A percentile compares a stretch with the other conserved stretches of the same genome.
phyloP scores from a whole-genome alignment of 2,113 vertebrate genomes.

The Notechis scutatus region DNA sequence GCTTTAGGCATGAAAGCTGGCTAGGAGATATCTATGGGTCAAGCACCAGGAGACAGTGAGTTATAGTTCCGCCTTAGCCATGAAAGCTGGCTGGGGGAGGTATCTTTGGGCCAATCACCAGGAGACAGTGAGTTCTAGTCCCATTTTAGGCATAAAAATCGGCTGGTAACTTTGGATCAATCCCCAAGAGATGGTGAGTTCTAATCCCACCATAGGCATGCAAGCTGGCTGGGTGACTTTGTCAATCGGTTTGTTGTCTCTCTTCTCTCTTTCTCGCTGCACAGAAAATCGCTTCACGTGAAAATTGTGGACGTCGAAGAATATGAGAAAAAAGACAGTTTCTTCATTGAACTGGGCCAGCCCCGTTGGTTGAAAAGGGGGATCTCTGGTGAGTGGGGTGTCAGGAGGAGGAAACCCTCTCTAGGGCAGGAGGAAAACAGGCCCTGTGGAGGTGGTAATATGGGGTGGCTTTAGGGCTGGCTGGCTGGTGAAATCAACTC shows the following conservation, averaged over 20 bases:
- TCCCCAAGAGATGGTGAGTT: too few relatives aligned
- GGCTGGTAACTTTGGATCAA: background rate
- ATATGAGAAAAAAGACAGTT: constrained; percentile 91
- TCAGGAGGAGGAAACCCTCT: background rate
- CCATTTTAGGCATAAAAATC: too few relatives aligned
- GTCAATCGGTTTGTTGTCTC: background rate
- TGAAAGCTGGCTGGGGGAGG: too few relatives aligned
- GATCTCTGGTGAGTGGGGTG: constrained; percentile 79
- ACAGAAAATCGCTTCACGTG: constrained; percentile 82
- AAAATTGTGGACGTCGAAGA: constrained; percentile 90
- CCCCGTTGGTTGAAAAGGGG: constrained; percentile 90
- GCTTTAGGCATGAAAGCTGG: too few relatives aligned
- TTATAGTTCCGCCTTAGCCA: too few relatives aligned
- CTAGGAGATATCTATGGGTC: too few relatives aligned
- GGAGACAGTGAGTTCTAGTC: too few relatives aligned
- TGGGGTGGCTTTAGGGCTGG: background rate
- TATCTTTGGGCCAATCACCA: too few relatives aligned
- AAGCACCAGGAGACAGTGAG: too few relatives aligned
- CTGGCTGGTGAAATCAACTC: background rate
- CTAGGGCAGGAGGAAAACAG: too few relatives aligned
- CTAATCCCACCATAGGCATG: too few relatives aligned
- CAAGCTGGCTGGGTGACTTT: too few relatives aligned
- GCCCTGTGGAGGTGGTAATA: background rate
- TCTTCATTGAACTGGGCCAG: constrained; percentile 87
- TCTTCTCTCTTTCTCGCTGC: background rate